phyloP scores from a whole-genome alignment of 2,888 invertebrate genomes.

The Philereme vetulata region DNA sequence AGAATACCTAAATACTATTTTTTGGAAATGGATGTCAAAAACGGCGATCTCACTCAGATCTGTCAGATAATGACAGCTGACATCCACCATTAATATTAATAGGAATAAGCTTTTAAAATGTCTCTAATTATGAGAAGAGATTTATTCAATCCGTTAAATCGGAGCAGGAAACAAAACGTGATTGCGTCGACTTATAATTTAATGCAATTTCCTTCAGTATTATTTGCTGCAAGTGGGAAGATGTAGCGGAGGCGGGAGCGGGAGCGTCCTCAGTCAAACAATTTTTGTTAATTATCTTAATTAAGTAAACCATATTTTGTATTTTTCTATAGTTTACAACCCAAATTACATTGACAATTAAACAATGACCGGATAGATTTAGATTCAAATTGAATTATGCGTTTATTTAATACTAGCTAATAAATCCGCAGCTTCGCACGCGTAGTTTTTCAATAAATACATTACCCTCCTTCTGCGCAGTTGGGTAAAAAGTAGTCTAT shows the following conservation, averaged over 20 bases:
- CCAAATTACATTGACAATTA: too few relatives aligned
- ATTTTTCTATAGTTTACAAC: too few relatives aligned
- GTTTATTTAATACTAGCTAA: too few relatives aligned
- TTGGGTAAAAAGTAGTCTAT: too few relatives aligned
- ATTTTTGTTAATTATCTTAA: too few relatives aligned
- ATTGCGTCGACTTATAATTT: slow-evolving; percentile 83
- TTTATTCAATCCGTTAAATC: slow-evolving; percentile 81
- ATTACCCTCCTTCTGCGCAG: too few relatives aligned
- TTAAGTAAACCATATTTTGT: too few relatives aligned
- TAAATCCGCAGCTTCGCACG: too few relatives aligned
- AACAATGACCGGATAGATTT: too few relatives aligned
- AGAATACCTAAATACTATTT: too few relatives aligned
- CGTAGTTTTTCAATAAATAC: too few relatives aligned
- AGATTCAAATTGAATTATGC: too few relatives aligned
- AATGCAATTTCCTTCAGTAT: slow-evolving; percentile 79
- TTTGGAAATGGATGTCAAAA: slow-evolving; percentile 30
- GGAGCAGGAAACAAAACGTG: slow-evolving; percentile 79
- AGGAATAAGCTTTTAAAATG: slow-evolving; percentile 67
- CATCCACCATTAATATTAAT: slow-evolving; percentile 64
- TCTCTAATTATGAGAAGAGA: slow-evolving; percentile 77
- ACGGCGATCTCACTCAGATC: slow-evolving; percentile 26
- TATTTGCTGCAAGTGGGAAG: slow-evolving; percentile 46
- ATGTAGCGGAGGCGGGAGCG: slow-evolving; percentile 16
- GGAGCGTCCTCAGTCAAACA: background rate
- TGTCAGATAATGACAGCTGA: slow-evolving; percentile 53